phyloP scores from a whole-genome alignment of 2,113 vertebrate species.

The Balaeniceps rex region DNA sequence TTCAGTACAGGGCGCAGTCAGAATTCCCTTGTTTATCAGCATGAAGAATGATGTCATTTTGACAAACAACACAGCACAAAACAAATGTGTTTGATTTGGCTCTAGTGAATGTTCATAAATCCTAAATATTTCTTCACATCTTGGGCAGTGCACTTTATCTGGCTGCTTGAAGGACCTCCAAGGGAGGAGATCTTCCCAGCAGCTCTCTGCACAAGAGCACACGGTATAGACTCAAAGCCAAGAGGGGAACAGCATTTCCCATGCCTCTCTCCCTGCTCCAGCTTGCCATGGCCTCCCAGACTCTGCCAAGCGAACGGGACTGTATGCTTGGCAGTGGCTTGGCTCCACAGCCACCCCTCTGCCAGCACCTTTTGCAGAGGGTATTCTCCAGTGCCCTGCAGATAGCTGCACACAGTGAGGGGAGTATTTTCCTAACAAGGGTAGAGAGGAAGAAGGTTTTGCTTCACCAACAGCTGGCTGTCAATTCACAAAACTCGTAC shows the following conservation, averaged over 20 bases:
- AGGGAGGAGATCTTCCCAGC: constrained; percentile 53
- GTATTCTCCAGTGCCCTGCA: not conserved
- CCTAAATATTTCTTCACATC: constrained; percentile 55
- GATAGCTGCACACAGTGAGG: not conserved
- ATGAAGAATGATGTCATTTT: constrained; percentile 52
- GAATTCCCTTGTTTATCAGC: constrained; percentile 45
- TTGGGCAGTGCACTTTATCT: constrained; percentile 43
- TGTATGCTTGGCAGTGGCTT: not conserved
- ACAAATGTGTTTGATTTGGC: constrained; percentile 64
- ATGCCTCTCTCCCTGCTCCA: not conserved
- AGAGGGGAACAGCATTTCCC: not conserved
- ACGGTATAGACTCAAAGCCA: not conserved
- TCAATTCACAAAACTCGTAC: not conserved
- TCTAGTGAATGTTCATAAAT: not conserved
- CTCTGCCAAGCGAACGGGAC: not conserved
- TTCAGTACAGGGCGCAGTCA: constrained; percentile 24
- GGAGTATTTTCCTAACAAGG: not conserved
- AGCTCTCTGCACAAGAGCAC: not conserved
- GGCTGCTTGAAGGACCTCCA: constrained; percentile 39
- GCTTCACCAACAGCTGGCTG: not conserved
- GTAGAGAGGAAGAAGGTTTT: not conserved
- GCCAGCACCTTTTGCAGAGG: not conserved
- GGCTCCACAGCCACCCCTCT: not conserved
- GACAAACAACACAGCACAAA: constrained; percentile 58
- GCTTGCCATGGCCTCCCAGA: not conserved